Evolutionary conservation across 2,797 vertebrate species (phyloP).

Genomic region (Benthosema pterotum): DNA sequence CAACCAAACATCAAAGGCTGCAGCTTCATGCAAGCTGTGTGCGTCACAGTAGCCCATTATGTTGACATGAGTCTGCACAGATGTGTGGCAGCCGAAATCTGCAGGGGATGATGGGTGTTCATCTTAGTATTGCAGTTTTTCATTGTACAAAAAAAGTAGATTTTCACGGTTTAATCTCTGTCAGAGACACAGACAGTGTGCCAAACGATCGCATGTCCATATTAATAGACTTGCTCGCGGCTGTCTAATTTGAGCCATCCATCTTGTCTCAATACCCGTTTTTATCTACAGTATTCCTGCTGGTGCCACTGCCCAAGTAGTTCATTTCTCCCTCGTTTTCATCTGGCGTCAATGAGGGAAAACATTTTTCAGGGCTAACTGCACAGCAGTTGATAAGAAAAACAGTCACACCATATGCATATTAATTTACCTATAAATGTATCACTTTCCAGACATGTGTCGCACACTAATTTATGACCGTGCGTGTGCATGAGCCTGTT

Average conservation of each 20-base stretch:
- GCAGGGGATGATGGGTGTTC: neutral
- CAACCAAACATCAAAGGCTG: constrained; percentile 44
- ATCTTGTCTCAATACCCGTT: constrained; percentile 40
- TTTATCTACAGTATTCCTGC: constrained; percentile 36
- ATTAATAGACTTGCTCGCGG: constrained; percentile 50
- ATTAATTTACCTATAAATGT: neutral
- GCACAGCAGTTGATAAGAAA: constrained; percentile 5
- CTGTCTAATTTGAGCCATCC: constrained; percentile 45
- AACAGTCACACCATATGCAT: neutral
- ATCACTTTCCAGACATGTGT: neutral
- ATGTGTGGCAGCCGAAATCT: constrained; percentile 18
- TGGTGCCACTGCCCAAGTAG: constrained; percentile 10
- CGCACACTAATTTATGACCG: neutral
- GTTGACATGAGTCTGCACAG: neutral
- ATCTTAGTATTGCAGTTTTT: neutral
- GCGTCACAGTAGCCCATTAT: constrained; percentile 20
- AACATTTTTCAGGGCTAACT: constrained; percentile 2
- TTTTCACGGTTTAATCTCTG: neutral
- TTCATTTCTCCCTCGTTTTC: constrained; percentile 19
- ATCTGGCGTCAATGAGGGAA: neutral
- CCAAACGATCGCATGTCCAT: constrained; percentile 17
- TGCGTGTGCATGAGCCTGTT: neutral
- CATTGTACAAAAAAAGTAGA: neutral
- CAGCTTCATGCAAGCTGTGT: constrained; percentile 14
- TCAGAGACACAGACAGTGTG: constrained; percentile 32